Conservation (phyloP, 35 echinoderm and acorn worm genomes). For the Apostichopus californicus region DNA sequence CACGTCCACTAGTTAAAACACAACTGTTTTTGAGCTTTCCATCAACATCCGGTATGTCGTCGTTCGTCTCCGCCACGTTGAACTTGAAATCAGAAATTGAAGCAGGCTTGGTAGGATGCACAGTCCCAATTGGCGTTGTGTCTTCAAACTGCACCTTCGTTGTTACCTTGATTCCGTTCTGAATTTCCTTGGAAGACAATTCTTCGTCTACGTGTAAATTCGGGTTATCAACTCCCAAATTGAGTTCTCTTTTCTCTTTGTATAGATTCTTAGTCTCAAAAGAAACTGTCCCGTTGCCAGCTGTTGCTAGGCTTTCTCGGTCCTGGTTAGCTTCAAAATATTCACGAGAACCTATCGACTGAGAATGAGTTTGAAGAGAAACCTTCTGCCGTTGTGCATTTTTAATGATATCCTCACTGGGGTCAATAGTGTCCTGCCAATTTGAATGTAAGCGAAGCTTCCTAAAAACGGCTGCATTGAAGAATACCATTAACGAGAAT, state of each 20-base stretch:
- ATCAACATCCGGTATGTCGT: no score
- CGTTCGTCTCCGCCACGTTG: no score
- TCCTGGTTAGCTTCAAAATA: no score
- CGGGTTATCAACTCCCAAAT: neutral
- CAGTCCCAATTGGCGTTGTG: neutral
- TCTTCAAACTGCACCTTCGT: neutral
- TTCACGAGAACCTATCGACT: no score
- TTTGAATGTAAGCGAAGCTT: conserved; percentile 27
- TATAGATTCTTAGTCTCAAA: neutral
- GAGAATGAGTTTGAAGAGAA: no score
- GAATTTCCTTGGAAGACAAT: neutral
- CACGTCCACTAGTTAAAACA: no score
- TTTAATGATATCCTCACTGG: neutral
- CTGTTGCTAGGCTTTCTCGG: no score
- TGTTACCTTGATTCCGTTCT: neutral
- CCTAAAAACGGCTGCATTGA: conserved; percentile 21
- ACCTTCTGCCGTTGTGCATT: no score
- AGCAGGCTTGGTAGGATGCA: neutral
- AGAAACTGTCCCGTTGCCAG: no score
- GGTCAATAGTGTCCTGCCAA: neutral
- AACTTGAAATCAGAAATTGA: no score
- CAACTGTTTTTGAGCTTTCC: no score
- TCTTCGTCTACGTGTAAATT: neutral
- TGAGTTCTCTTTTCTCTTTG: neutral
- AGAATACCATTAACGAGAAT: conserved; percentile 25